Base-by-base conservation (phyloP, 2,797 vertebrate genomes). In the Peromyscus aztecus region DNA sequence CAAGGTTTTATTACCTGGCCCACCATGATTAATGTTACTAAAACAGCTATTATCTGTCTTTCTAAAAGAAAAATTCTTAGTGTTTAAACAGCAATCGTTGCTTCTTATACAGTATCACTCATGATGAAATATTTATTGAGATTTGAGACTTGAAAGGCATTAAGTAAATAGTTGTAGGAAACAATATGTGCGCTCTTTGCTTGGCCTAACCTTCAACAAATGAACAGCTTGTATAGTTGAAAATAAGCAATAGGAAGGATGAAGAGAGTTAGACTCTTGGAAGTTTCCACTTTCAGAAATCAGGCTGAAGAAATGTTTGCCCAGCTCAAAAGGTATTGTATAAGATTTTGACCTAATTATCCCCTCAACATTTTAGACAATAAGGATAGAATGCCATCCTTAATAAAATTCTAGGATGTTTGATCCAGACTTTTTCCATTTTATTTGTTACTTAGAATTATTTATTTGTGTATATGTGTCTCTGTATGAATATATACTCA, bases 81-180 rank as follows among this genome's bases (percentile, higher is more conserved):
- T 80, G 71, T 55, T 11, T 43, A 27, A 94, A 34, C 90, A 88
- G 27, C 71, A 69, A 76, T 0, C 57, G 8, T 19, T 59, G 31
- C 5, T 88, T 92, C 17, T 92, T 52, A 34, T 24, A 86, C 83
- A 84, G 86, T 94, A 55, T 55, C 1, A 94, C 59, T 89, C 57
- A 75, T 78, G 4, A n/a, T 4, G 67, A 89, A 87, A 73, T 9
- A 92, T 34, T 91, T 34, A 67, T 43, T 91, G 14, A 92, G 16
- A 67, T 89, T 52, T 0, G 46, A 49, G 29, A 49, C 17, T 86
- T 88, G 71, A 96, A 86, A 55, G 49, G 4, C 13, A 77, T 8
- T 71, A 29, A 46, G 6, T 63, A 83, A 5, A 29, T 80, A 59
- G 69, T 78, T 24, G 67, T 2, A 71, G 59, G 17, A 67, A 93